Conservation (phyloP, 2,797 vertebrate species). For the Catostomus latipinnis region DNA sequence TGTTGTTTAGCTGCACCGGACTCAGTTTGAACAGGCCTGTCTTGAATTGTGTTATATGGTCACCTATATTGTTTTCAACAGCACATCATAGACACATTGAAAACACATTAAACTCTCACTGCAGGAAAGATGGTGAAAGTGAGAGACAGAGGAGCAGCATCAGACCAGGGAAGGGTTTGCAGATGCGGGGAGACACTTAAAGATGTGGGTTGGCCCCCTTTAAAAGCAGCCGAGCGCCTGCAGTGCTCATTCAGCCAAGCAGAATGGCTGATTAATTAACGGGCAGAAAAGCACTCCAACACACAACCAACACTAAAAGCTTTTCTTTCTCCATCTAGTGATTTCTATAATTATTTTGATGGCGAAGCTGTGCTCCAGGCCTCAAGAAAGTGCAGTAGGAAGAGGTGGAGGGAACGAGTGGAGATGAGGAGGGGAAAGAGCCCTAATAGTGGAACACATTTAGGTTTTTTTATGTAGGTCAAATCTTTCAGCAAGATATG, state of each 20-base stretch:
- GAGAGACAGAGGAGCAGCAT: slow-evolving; percentile 21
- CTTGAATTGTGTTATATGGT: background rate
- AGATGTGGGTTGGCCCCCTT: slow-evolving; percentile 62
- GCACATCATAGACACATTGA: slow-evolving; percentile 5
- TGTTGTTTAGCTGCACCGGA: background rate
- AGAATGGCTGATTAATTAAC: slow-evolving; percentile 77
- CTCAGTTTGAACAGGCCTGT: no score
- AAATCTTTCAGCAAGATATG: slow-evolving; percentile 39
- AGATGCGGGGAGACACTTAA: slow-evolving; percentile 57
- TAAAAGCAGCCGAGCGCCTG: slow-evolving; percentile 58
- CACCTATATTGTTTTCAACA: background rate
- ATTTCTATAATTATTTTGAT: slow-evolving; percentile 65
- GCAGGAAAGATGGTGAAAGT: background rate
- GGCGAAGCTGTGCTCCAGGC: slow-evolving; percentile 46
- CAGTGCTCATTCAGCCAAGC: slow-evolving; percentile 64
- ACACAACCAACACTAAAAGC: slow-evolving; percentile 73
- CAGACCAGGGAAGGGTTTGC: slow-evolving; percentile 5
- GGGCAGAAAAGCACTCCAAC: slow-evolving; percentile 68
- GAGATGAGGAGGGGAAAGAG: slow-evolving; percentile 22
- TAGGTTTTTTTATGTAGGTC: slow-evolving; percentile 5
- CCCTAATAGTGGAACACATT: slow-evolving; percentile 17
- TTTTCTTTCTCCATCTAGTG: slow-evolving; percentile 63
- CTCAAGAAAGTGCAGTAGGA: slow-evolving; percentile 43
- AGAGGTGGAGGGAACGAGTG: slow-evolving; percentile 8
- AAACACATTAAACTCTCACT: slow-evolving; percentile 38